These are phyloP conservation scores for Chionodraco myersi DNA, from an alignment of 2,113 vertebrate genomes.

Conservation along the genomic window DNA sequence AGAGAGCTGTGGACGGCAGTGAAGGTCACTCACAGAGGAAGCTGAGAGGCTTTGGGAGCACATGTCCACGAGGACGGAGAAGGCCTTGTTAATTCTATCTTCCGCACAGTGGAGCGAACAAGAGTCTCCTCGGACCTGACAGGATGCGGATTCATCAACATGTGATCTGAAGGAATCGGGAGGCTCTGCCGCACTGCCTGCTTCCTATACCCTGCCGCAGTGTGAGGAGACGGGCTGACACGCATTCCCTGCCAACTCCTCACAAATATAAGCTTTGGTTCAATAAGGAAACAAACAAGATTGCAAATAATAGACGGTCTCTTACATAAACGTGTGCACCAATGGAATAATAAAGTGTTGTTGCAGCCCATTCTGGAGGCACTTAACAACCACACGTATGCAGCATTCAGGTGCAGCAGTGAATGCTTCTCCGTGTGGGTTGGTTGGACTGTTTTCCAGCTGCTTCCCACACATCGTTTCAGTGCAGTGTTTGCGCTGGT, in stretches of 20 bases:
- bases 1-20: slow-evolving; percentile 12
- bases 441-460: background rate
- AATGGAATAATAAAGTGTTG: background rate
- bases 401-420: background rate
- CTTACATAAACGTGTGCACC: background rate
- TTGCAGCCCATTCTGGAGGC: too few species aligned
- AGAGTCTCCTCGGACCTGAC: slow-evolving; percentile 38
- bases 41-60: slow-evolving; percentile 2
- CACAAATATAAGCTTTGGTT: slow-evolving; percentile 39
- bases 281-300: slow-evolving; percentile 14
- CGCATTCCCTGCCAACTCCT: background rate
- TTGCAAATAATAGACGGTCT: background rate
- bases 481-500: background rate
- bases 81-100: slow-evolving; percentile 16
- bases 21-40: slow-evolving; percentile 60
- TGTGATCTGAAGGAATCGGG: slow-evolving; percentile 20
- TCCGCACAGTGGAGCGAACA: slow-evolving; percentile 2
- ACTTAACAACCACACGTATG: background rate
- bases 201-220: slow-evolving; percentile 10
- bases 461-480: slow-evolving; percentile 6
- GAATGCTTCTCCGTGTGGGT: background rate
- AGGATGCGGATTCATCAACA: slow-evolving; percentile 62
- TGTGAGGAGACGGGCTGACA: background rate
- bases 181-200: slow-evolving; percentile 17
- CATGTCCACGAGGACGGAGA: background rate